These are phyloP conservation scores for Ophion ventricosus DNA, from an alignment of 2,888 invertebrate genomes.

Conservation along the genomic window DNA sequence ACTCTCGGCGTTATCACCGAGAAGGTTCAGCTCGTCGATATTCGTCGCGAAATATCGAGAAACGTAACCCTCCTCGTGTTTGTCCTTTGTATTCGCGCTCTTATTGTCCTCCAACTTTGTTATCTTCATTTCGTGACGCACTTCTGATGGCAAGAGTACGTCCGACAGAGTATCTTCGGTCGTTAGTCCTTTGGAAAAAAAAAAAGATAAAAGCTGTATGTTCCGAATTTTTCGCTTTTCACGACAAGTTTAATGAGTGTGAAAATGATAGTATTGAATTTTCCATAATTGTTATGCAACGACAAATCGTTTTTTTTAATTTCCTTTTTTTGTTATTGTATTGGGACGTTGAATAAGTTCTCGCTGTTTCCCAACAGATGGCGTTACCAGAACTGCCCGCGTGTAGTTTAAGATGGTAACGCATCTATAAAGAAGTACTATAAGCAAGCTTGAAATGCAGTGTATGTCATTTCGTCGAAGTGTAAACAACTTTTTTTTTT, in stretches of 20 bases:
- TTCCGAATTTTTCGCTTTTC: background rate
- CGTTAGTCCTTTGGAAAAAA: conserved; percentile 9
- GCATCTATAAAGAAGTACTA: too few species aligned
- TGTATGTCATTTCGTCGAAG: too few species aligned
- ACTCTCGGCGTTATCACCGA: conserved; percentile 71
- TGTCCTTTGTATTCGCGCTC: conserved; percentile 17
- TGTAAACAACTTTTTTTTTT: too few species aligned
- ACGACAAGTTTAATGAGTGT: background rate
- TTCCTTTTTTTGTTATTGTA: too few species aligned
- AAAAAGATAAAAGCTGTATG: background rate
- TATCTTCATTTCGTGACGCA: conserved; percentile 3
- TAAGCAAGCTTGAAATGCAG: too few species aligned
- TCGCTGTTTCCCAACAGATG: too few species aligned
- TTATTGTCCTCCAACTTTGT: conserved; percentile 40
- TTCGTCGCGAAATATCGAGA: conserved; percentile 69
- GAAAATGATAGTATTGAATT: background rate
- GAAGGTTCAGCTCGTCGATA: conserved; percentile 75
- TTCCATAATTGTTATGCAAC: too few species aligned
- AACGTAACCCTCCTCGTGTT: conserved; percentile 31
- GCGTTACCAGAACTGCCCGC: too few species aligned
- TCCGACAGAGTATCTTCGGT: conserved; percentile 63
- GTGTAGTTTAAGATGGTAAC: too few species aligned
- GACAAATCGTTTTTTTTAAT: too few species aligned
- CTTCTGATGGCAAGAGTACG: conserved; percentile 67
- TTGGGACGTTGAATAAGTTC: too few species aligned